These are phyloP conservation scores for Caenorhabditis tropicalis DNA, from an alignment of 1,140 invertebrate species.

Conservation along the genomic window DNA sequence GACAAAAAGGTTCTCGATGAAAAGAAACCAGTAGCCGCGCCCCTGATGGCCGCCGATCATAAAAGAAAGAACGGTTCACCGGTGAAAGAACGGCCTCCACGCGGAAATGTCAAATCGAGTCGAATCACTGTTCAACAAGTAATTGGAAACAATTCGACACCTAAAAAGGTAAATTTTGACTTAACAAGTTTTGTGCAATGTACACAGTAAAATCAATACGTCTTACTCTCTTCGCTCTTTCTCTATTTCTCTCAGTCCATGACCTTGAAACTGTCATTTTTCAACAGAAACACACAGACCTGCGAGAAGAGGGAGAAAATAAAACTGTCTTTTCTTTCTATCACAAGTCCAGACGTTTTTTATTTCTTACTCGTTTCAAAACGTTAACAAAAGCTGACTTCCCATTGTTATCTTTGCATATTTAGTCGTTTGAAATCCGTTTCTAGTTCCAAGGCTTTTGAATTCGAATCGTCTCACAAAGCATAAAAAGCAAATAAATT, in stretches of 20 bases:
- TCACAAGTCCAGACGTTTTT: not conserved
- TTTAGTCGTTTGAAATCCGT: no score
- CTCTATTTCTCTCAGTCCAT: not conserved
- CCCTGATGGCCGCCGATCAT: not conserved
- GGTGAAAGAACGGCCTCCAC: not conserved
- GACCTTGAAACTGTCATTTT: conserved; percentile 26
- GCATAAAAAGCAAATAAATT: not conserved
- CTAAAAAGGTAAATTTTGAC: not conserved
- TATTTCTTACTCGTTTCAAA: not conserved
- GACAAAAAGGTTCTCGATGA: not conserved
- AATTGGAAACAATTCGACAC: not conserved
- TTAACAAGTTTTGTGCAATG: not conserved
- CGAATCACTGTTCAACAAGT: not conserved
- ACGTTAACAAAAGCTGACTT: no score
- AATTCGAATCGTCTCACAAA: no score
- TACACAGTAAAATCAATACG: not conserved
- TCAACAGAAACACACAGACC: not conserved
- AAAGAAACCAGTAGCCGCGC: not conserved
- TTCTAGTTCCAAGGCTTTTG: no score
- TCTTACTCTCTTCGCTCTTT: not conserved
- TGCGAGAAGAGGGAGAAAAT: not conserved
- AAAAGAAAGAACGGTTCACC: conserved; percentile 6
- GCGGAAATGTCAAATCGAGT: not conserved
- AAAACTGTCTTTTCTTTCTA: not conserved
- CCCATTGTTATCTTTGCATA: no score